Base-by-base conservation (phyloP, 2,888 invertebrate genomes). In the Drosophila aldrichi region DNA sequence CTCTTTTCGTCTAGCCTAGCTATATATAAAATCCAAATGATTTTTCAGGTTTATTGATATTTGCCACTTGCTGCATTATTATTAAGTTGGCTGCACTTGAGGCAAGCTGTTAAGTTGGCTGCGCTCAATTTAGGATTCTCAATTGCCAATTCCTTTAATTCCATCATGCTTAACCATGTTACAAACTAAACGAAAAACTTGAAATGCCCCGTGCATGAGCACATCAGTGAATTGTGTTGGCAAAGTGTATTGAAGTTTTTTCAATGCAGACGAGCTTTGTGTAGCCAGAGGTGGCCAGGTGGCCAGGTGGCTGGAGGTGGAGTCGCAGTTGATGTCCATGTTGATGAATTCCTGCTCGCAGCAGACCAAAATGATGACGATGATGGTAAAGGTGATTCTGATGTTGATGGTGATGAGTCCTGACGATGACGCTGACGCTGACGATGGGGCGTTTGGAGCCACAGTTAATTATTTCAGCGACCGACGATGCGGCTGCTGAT, bases 401-500 rank as follows among this genome's bases (percentile, higher is more conserved):
- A 55, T 59, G 49, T 22, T 74, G 32, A 20, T 34, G 16, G 14
- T 52, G 56, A 56, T 46, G 69, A 48, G 32, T 20, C 18, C 55
- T 62, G 58, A 48, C 44, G 61, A 34, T 25, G 25, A 25, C 25
- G 51, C 38, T 58, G 67, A 55, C 14, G 51, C 22, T 55, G 29
- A 49, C 14, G 51, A 38, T 54, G 62, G 51, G 64, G 52, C 48
- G 51, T 49, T 65, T 40, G 18, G 76, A 51, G 70, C 34, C 69
- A 67, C 59, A 82, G 86, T 88, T 83, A 85, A 85, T 83, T 88
- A 88, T 85, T 82, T 88, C 70, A 77, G 74, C 66, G 57, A 74
- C 74, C 74, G 82, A 56, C 74, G 55, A 74, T 72, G 70, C 62
- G 49, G 48, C 57, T 59, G 48, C 67, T 61, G 65, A 49, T 68